These are phyloP conservation scores for Teleogryllus occipitalis DNA, from an alignment of 1,140 invertebrate species.

Conservation along the genomic window DNA sequence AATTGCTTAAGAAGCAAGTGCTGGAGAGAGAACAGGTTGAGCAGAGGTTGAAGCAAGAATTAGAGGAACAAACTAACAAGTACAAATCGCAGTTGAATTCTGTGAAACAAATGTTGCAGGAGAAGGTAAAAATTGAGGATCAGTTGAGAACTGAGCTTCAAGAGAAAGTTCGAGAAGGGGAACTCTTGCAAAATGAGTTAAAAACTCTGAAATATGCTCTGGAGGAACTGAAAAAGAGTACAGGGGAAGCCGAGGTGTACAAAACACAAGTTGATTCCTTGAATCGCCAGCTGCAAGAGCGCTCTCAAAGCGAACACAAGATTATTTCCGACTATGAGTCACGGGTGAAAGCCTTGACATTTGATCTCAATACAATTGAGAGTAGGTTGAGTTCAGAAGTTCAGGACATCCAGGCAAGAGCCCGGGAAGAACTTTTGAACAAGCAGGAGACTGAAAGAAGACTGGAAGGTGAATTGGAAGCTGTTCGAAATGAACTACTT, in stretches of 20 bases:
- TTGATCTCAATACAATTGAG: not conserved
- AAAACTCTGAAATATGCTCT: not conserved
- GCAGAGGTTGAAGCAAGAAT: not conserved
- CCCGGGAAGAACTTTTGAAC: not conserved
- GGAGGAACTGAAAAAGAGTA: not conserved
- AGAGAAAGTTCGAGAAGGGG: not conserved
- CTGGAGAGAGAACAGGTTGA: not conserved
- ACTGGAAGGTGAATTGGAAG: not conserved
- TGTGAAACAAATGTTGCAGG: not conserved
- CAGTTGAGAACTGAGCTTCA: not conserved
- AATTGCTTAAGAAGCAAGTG: not conserved
- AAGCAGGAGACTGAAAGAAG: not conserved
- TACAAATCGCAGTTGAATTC: not conserved
- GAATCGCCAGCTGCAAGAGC: not conserved
- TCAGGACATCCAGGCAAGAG: not conserved
- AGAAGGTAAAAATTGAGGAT: not conserved
- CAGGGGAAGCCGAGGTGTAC: not conserved
- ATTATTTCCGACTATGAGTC: not conserved
- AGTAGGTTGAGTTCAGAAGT: not conserved
- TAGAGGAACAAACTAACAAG: not conserved
- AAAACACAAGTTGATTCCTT: not conserved
- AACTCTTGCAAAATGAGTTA: not conserved
- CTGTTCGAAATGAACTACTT: not conserved
- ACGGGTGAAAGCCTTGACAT: not conserved
- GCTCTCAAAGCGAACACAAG: not conserved